A percentile compares a stretch with the other conserved stretches of the same genome.
These are phyloP conservation scores for Mantis religiosa DNA, from an alignment of 2,888 invertebrate genomes.

Conservation along the genomic window DNA sequence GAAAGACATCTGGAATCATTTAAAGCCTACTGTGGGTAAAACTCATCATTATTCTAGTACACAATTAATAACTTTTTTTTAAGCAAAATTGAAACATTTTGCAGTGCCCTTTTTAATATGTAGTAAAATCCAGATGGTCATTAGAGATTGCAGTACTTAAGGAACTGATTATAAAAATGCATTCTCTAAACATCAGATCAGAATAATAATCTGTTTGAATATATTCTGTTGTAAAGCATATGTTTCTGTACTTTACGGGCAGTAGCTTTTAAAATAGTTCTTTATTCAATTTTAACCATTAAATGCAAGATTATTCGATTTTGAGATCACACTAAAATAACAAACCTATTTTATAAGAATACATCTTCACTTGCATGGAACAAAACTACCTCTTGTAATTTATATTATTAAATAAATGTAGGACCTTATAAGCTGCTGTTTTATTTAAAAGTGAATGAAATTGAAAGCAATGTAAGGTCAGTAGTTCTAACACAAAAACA, in stretches of 20 bases:
- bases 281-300: neutral
- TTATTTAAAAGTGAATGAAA: neutral
- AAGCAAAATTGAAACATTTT: too few relatives aligned
- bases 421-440: neutral
- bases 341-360: neutral
- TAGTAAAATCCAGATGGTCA: too few relatives aligned
- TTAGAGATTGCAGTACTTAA: neutral
- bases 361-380: neutral
- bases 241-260: neutral
- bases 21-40: too few relatives aligned
- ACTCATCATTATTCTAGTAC: too few relatives aligned
- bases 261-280: neutral
- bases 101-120: too few relatives aligned
- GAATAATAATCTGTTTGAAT: neutral
- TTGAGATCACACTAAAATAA: neutral
- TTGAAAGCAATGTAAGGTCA: too few relatives aligned
- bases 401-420: neutral
- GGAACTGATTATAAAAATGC: neutral
- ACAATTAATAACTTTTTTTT: too few relatives aligned
- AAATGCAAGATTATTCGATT: neutral
- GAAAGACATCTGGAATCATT: too few relatives aligned
- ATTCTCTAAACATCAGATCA: neutral
- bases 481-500: too few relatives aligned
- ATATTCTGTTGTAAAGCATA: neutral
- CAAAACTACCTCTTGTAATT: neutral